Base-by-base conservation (phyloP, 2,113 vertebrate genomes). In the Notothenia rossii region DNA sequence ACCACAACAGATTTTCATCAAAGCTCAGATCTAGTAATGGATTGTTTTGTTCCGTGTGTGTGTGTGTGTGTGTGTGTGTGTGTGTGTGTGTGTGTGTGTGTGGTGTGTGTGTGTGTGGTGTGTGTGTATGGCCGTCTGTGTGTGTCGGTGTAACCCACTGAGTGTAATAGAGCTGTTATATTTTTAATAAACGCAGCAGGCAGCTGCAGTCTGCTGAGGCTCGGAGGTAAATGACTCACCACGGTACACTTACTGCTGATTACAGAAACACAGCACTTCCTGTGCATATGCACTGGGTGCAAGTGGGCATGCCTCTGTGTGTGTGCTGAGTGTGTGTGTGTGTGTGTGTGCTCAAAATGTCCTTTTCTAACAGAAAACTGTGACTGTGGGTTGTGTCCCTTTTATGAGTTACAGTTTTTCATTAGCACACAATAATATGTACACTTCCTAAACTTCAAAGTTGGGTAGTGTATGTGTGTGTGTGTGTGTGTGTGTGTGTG, bases 131-230 rank as follows among this genome's bases (percentile, higher is more conserved):
- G 2, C 25, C 25, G 25, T 14, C 62, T 72, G 17, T 79, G 48
- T 71, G 69, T 89, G 82, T 75, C 61, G 62, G 77, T 64, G 77
- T 49, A 91, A 90, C 86, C 87, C 89, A 91, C 87, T 92, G 91
- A 91, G 88, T 83, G 62, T 92, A 93, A 92, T 89, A 86, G 81
- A 88, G 81, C 86, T 70, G 76, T 93, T 92, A 93, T 86, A 93
- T 93, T 93, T 93, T 93, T 93, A 93, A 93, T 93, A 93, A 93
- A 92, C 91, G 63, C 92, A 93, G 91, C 92, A 93, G 88, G 92
- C 90, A 88, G 84, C 88, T 83, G 81, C 15, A 86, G 84, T 88
- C 91, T 87, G 75, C 59, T 12, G 90, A 88, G 91, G 72, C 87
- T 90, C 87, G 20, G 89, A 86, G 70, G 84, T 81, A 80, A 89